Evolutionary conservation across 1,140 invertebrate species (phyloP).

Genomic region (Megalopta genalis): DNA sequence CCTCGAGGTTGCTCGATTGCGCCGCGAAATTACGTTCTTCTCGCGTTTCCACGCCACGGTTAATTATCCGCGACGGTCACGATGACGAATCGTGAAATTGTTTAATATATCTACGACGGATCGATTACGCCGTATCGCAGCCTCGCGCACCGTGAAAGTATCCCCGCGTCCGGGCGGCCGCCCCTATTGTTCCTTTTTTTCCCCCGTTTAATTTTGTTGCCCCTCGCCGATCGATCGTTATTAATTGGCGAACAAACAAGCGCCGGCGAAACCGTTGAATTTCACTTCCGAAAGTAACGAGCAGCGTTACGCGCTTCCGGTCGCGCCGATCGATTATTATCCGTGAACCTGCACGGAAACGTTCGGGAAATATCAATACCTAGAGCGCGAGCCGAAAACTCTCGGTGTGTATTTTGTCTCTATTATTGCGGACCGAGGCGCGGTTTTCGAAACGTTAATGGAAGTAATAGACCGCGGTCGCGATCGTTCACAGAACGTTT

Average conservation of each 20-base stretch:
- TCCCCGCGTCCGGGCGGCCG: not conserved
- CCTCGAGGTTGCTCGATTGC: constrained; percentile 1
- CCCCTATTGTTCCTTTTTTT: not conserved
- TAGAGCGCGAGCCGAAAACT: not conserved
- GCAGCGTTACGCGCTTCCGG: not conserved
- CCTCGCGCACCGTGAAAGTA: constrained; percentile 29
- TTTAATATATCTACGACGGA: constrained; percentile 40
- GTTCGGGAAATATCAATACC: not conserved
- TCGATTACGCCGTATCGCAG: constrained; percentile 41
- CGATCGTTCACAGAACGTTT: too few relatives aligned
- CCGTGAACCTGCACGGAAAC: not conserved
- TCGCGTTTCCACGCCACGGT: constrained; percentile 39
- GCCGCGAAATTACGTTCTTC: constrained; percentile 37
- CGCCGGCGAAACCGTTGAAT: constrained; percentile 21
- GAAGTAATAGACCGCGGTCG: too few relatives aligned
- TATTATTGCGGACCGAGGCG: too few relatives aligned
- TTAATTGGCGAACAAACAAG: constrained; percentile 34
- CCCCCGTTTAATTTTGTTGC: not conserved
- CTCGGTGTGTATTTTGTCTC: too few relatives aligned
- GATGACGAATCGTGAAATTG: constrained; percentile 55
- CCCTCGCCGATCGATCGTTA: constrained; percentile 13
- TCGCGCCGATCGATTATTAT: not conserved
- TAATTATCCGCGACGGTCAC: constrained; percentile 29
- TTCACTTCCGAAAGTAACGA: constrained; percentile 21
- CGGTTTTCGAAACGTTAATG: too few relatives aligned